Evolutionary conservation across 2,797 vertebrate species (phyloP).

Genomic region (Macroramphosus scolopax): DNA sequence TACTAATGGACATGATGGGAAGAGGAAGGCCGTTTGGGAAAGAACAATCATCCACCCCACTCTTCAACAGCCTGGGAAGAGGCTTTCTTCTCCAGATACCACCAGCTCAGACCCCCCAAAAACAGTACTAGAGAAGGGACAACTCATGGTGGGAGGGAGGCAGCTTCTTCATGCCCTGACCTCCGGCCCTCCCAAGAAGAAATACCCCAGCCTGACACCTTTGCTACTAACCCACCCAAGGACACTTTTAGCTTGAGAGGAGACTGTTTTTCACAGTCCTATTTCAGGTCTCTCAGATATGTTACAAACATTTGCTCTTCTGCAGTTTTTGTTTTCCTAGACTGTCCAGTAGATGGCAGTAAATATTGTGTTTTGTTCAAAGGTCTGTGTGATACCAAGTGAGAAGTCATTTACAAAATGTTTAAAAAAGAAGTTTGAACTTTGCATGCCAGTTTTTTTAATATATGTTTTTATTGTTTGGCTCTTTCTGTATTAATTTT

Average conservation of each 20-base stretch:
- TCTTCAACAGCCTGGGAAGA: conserved; percentile 47
- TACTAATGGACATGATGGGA: conserved; percentile 17
- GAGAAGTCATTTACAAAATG: too few species aligned
- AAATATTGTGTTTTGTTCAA: conserved; percentile 40
- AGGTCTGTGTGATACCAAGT: conserved; percentile 10
- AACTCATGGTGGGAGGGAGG: not conserved
- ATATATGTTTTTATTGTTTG: conserved; percentile 16
- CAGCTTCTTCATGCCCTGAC: not conserved
- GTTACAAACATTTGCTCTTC: not conserved
- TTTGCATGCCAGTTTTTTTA: not conserved
- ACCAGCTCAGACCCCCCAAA: conserved; percentile 20
- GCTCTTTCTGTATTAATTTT: not conserved
- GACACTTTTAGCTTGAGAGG: conserved; percentile 12
- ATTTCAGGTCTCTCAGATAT: conserved; percentile 39
- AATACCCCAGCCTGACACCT: not conserved
- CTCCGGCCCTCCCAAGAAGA: not conserved
- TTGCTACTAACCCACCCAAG: not conserved
- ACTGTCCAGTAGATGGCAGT: conserved; percentile 72
- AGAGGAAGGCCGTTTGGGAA: conserved; percentile 33
- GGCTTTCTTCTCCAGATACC: conserved; percentile 46
- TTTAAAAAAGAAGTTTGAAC: conserved; percentile 6
- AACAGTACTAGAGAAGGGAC: too few species aligned
- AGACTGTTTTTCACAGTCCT: conserved; percentile 12
- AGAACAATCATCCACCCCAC: not conserved
- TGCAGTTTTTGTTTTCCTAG: conserved; percentile 6